These are phyloP conservation scores for Ptiloglossa arizonensis DNA, from an alignment of 1,140 invertebrate species.

Conservation along the genomic window DNA sequence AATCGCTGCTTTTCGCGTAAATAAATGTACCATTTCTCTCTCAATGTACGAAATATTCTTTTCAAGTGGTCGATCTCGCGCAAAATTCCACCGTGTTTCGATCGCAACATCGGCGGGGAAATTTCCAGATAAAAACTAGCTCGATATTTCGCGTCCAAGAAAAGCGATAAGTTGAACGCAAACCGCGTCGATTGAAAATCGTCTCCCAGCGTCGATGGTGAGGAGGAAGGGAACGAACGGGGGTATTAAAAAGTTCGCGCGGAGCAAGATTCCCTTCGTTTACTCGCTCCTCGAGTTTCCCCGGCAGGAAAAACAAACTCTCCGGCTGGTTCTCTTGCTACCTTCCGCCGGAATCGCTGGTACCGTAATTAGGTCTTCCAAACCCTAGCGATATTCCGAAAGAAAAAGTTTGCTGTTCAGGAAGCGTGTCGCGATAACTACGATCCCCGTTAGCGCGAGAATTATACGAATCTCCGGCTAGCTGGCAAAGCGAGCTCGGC, in stretches of 20 bases:
- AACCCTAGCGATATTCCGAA: background rate
- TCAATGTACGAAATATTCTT: no score
- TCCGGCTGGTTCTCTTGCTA: background rate
- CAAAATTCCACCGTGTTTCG: no score
- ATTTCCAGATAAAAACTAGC: no score
- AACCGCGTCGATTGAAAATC: background rate
- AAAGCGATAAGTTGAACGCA: background rate
- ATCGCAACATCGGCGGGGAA: no score
- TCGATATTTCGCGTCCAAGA: no score
- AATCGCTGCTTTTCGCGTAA: no score
- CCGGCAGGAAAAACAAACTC: slow-evolving; percentile 2
- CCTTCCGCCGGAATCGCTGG: background rate
- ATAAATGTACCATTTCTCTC: no score
- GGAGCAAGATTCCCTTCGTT: background rate
- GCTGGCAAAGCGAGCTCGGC: background rate
- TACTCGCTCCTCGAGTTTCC: background rate
- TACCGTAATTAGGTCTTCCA: slow-evolving; percentile 18
- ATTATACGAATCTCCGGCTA: slow-evolving; percentile 17
- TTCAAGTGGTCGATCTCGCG: no score
- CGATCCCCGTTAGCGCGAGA: slow-evolving; percentile 3
- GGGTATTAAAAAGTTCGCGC: slow-evolving; percentile 14
- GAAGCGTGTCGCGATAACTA: slow-evolving; percentile 40
- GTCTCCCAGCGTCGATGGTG: background rate
- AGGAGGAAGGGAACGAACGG: background rate
- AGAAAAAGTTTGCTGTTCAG: slow-evolving; percentile 10